Base-by-base conservation (phyloP, 1,140 invertebrate genomes). In the Homarus americanus region DNA sequence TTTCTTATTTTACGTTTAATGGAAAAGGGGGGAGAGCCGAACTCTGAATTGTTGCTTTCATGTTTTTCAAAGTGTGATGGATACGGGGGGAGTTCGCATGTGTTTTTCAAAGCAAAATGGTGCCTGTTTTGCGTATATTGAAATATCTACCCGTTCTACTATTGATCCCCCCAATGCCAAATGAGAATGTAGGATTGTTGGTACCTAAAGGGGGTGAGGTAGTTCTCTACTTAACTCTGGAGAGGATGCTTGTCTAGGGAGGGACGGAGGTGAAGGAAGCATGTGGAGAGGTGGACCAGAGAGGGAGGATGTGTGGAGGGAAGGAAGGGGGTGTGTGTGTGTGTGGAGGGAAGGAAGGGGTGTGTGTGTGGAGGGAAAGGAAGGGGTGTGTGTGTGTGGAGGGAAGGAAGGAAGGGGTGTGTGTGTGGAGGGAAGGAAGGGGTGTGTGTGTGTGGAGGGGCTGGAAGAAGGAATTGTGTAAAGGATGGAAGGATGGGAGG, bases 11-110 rank as follows among this genome's bases (percentile, higher is more conserved):
- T 90, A 83, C 80, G 87, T 90, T 82, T 90, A 90, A 90, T 90
- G 87, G 87, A 90, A 90, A 90, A 83, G 87, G 87, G 85, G 87
- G 86, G 86, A 88, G 66, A 80, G 87, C 41, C 79, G 80, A 75
- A 90, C 87, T 53, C 63, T 82, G 87, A 90, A 90, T 90, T 90
- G 87, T 90, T 90, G 72, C 87, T 83, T 84, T 83, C 80, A 90
- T 90, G 87, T 90, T 90, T 90, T 90, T 90, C 87, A 90, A 90
- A 90, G 87, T 90, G 87, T 90, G 87, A 90, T 90, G 87, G 87
- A 90, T 83, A 82, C 87, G 24, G 86, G 63, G 82, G 82, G 58
- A 72, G 40, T 28, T 3, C 24, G 63, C 76, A 34, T 66, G 76
- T 66, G 63, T 88, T 88, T 88, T 88, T 66, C 86, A 88, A 88